Conservation (phyloP, 2,888 invertebrate species). For the Netelia inedita region DNA sequence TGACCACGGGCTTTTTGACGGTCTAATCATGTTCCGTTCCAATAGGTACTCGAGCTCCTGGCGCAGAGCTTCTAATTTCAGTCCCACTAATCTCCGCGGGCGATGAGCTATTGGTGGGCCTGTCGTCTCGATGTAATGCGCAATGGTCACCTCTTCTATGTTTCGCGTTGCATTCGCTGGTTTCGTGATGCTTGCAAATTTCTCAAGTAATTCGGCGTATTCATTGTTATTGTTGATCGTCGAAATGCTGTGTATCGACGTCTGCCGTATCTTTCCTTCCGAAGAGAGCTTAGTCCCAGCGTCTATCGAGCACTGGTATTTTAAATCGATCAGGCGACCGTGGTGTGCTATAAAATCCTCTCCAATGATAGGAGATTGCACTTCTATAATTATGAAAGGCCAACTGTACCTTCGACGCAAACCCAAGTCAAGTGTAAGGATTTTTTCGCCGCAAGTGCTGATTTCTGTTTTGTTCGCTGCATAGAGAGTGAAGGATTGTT, state of each 20-base stretch:
- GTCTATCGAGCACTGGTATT: not conserved
- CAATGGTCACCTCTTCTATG: conserved; percentile 33
- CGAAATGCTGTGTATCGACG: conserved; percentile 15
- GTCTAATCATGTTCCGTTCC: conserved; percentile 81
- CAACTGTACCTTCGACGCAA: conserved; percentile 15
- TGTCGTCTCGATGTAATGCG: conserved; percentile 77
- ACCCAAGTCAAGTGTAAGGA: conserved; percentile 9
- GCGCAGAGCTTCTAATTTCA: conserved; percentile 75
- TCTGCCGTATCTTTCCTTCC: not conserved
- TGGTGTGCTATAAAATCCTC: conserved; percentile 24
- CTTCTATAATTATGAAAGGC: conserved; percentile 38
- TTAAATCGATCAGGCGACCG: conserved; percentile 14
- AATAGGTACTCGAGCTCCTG: conserved; percentile 77
- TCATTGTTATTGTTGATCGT: not conserved
- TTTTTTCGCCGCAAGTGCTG: conserved; percentile 8
- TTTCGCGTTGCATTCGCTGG: not conserved
- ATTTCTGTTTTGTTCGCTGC: conserved; percentile 33
- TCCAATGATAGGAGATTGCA: conserved; percentile 26
- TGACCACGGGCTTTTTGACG: conserved; percentile 82
- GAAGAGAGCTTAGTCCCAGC: not conserved
- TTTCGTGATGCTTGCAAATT: conserved; percentile 2
- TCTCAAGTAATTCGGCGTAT: not conserved
- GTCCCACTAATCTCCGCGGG: conserved; percentile 78
- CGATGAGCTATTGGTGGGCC: conserved; percentile 78
- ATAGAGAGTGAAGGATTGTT: conserved; percentile 23